Conservation (phyloP, 2,888 invertebrate species). For the Eilema sororculum region DNA sequence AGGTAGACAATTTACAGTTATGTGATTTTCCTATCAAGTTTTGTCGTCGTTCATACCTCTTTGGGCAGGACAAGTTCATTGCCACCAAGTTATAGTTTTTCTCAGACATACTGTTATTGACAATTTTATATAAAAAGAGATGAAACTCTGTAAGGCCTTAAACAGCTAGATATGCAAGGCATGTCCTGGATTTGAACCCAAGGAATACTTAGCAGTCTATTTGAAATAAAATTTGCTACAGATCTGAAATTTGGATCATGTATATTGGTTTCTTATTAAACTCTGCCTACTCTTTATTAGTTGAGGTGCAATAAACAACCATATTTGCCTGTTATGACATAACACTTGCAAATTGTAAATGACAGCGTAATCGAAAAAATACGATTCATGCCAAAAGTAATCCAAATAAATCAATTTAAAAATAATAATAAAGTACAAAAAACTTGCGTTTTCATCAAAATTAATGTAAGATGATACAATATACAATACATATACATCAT, state of each 20-base stretch:
- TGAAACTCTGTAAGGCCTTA: too few species aligned
- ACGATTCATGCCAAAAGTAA: not conserved
- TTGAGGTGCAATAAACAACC: too few species aligned
- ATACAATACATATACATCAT: too few species aligned
- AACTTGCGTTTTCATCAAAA: not conserved
- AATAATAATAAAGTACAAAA: not conserved
- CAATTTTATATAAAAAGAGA: not conserved
- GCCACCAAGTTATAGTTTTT: not conserved
- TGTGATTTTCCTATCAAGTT: not conserved
- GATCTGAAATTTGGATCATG: too few species aligned
- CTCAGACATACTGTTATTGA: not conserved
- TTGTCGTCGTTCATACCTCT: not conserved
- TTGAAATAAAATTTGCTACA: too few species aligned
- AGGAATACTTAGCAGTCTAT: too few species aligned
- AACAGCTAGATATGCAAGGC: too few species aligned
- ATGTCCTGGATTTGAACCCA: too few species aligned
- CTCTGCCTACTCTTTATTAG: too few species aligned
- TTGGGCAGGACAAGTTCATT: not conserved
- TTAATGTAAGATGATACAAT: not conserved
- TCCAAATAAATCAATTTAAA: not conserved
- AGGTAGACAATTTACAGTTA: not conserved
- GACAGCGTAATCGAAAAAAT: not conserved
- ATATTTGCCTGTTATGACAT: not conserved
- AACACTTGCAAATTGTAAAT: not conserved
- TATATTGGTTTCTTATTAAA: too few species aligned